Base-by-base conservation (phyloP, 2,797 vertebrate species). In the Moxostoma hubbsi region DNA sequence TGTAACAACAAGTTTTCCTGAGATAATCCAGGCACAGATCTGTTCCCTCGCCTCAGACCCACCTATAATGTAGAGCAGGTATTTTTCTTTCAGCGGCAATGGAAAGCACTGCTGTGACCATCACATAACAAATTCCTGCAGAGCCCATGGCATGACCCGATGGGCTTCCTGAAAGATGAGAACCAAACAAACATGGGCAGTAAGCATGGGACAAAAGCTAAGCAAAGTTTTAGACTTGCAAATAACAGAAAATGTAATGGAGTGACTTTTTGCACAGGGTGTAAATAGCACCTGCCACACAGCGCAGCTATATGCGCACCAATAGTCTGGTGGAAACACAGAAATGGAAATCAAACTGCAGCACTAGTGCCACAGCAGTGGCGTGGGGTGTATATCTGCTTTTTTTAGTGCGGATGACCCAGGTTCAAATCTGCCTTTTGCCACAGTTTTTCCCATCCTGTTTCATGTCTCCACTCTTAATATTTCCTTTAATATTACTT, bases 121-220 rank as follows among this genome's bases (percentile, higher is more conserved):
- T 95, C 67, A 95, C 93, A 0, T 97, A 98, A 88, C 97, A 98
- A n/a, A 99, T 93, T 0, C 95, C 94, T 0, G 98, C 96, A 10
- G 97, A 93, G 0, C 98, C 98, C 98, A 99, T 99, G 2, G 97
- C 96, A 0, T 99, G 97, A 9, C 97, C 98, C 1, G 94, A 95
- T 0, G 93, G 94, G 81, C 94, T 95, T 50, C 93, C 94, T 94
- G 69, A 67, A 46, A 49, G n/a, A 16, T 9, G 62, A 12, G 50
- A 50, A 47, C 9, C 65, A 65, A 68, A 68, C 67, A 64, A 18
- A 57, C 12, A 62, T 50, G 13, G 24, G 46, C 45, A 6, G 15
- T 57, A 13, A 2, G 18, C 18, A 70, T 57, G 6, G 53, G n/a
- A 54, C 51, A 64, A 36, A 54, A n/a, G 5, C 36, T 36, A 72